Conservation (phyloP, 2,797 vertebrate species). For the Cryptoblepharus egeriae region DNA sequence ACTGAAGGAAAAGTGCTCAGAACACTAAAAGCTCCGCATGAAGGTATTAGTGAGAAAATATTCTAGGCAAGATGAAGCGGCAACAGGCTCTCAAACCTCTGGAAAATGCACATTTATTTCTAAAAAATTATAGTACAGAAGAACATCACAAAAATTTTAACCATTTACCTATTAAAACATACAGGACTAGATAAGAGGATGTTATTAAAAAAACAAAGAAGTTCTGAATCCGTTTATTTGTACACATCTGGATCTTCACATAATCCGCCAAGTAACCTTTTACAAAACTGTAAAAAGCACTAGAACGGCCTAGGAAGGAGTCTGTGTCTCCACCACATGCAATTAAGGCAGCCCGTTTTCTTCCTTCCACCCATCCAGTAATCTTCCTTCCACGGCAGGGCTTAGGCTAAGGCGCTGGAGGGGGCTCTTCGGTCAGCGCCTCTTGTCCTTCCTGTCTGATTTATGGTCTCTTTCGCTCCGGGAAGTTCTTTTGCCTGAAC, state of each 20-base stretch:
- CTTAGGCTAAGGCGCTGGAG: constrained; percentile 79
- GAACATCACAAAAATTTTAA: constrained; percentile 72
- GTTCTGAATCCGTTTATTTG: constrained; percentile 81
- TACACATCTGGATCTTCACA: constrained; percentile 80
- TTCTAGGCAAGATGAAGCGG: constrained; percentile 55
- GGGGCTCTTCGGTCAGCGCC: constrained; percentile 87
- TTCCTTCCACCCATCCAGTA: constrained; percentile 76
- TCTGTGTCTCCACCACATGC: constrained; percentile 82
- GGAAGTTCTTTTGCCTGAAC: constrained; percentile 87
- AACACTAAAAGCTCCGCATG: constrained; percentile 31
- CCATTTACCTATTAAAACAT: constrained; percentile 81
- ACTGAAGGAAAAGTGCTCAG: constrained; percentile 36
- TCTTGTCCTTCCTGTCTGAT: constrained; percentile 97
- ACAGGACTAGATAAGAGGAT: constrained; percentile 78
- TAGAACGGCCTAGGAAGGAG: constrained; percentile 81
- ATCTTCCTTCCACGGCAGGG: constrained; percentile 83
- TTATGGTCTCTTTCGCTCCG: constrained; percentile 94
- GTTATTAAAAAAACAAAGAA: constrained; percentile 81
- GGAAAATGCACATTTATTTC: constrained; percentile 84
- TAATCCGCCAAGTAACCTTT: constrained; percentile 81
- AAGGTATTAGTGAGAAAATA: constrained; percentile 48
- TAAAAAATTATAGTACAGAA: constrained; percentile 80
- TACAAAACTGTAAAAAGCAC: constrained; percentile 86
- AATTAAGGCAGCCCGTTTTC: constrained; percentile 86
- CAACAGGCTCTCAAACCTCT: constrained; percentile 77